Base-by-base conservation (phyloP, 1,140 invertebrate genomes). In the Aphelinus certus region DNA sequence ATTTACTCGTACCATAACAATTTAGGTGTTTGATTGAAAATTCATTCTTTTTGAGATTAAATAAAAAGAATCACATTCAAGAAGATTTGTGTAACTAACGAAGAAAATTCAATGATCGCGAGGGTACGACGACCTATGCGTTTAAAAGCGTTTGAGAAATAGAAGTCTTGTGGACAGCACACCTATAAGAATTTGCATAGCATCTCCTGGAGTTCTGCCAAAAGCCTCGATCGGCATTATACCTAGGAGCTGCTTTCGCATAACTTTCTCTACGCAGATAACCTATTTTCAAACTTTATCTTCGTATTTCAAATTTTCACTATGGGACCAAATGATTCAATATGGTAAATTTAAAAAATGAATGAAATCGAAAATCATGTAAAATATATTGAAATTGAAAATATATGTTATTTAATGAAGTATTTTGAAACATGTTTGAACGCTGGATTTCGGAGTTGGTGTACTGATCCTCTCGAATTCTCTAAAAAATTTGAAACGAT, bases 161-260 rank as follows among this genome's bases (percentile, higher is more conserved):
- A 58, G 63, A 60, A 58, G 72, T 48, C 49, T 10, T 55, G 48
- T 58, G 65, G 69, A 56, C 65, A 73, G 72, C 42, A 73, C 56
- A 73, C 56, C 76, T 79, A 76, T 81, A 79, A 82, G 81, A 83
- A 83, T 80, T 76, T 77, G 67, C 6, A 77, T 73, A 77, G 76
- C 79, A 79, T 78, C 78, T 69, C 73, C 73, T 84, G 83, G 83
- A 78, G 63, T 46, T 47, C 7, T 62, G 82, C 83, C 82, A 84
- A 72, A 73, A 67, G 58, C 68, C 60, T 65, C 57, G 70, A 80
- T 81, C 64, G 64, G 78, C 78, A 82, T 82, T 84, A 82, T 76
- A 81, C 66, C 56, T 72, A 49, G 26, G 69, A 51, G 48, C 68
- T 42, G 57, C 67, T 58, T 71, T 68, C 62, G 70, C 60, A 74